phyloP scores from a whole-genome alignment of 2,888 invertebrate species.

The Serripes groenlandicus region DNA sequence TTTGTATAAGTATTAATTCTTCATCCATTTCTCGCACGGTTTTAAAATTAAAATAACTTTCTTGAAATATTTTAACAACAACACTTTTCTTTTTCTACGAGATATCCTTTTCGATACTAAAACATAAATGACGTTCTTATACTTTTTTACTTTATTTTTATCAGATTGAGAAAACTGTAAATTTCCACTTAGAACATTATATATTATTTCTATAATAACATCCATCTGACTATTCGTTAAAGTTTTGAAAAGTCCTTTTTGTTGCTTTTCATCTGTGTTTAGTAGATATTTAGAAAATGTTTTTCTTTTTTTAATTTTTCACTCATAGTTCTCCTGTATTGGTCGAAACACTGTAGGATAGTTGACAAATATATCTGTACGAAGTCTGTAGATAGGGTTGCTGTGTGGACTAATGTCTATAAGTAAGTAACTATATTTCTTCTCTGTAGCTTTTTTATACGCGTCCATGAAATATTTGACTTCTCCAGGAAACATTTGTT shows the following conservation, averaged over 20 bases:
- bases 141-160: slow-evolving; percentile 41
- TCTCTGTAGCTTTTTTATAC: slow-evolving; percentile 45
- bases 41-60: slow-evolving; percentile 35
- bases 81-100: slow-evolving; percentile 3
- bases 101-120: slow-evolving; percentile 40
- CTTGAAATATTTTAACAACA: slow-evolving; percentile 43
- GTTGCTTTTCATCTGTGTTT: slow-evolving; percentile 42
- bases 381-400: slow-evolving; percentile 40
- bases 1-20: background rate
- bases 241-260: slow-evolving; percentile 34
- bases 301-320: slow-evolving; percentile 43
- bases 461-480: slow-evolving; percentile 61
- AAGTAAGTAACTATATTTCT: slow-evolving; percentile 55
- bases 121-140: slow-evolving; percentile 29
- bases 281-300: slow-evolving; percentile 37
- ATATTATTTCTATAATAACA: slow-evolving; percentile 48
- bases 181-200: slow-evolving; percentile 42
- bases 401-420: slow-evolving; percentile 48
- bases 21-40: slow-evolving; percentile 18
- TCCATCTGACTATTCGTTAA: slow-evolving; percentile 35
- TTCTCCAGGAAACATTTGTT: slow-evolving; percentile 60
- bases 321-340: slow-evolving; percentile 50
- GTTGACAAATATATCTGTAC: slow-evolving; percentile 41
- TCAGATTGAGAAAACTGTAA: background rate
- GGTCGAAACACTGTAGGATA: slow-evolving; percentile 45